These are phyloP conservation scores for Acromyrmex echinatior DNA, from an alignment of 1,140 invertebrate species.

Conservation along the genomic window DNA sequence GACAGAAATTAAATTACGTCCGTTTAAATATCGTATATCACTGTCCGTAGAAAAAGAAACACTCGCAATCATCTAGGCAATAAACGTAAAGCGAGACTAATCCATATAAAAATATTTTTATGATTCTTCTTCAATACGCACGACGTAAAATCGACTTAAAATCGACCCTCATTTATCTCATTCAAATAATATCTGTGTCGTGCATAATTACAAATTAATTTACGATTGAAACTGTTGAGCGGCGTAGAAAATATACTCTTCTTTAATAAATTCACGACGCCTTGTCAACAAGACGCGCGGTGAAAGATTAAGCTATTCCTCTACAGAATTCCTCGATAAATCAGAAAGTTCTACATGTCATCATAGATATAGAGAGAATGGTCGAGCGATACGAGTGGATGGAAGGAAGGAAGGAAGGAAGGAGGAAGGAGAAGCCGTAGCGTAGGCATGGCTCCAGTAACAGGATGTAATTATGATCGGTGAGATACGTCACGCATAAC, in stretches of 20 bases:
- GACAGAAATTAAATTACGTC: slow-evolving; percentile 39
- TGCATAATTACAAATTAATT: slow-evolving; percentile 19
- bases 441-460: slow-evolving; percentile 82
- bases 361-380: slow-evolving; percentile 16
- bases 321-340: slow-evolving; percentile 62
- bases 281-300: background rate
- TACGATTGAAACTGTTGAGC: background rate
- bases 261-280: background rate
- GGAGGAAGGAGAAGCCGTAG: slow-evolving; percentile 73
- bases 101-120: slow-evolving; percentile 9
- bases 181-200: background rate
- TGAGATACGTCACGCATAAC: slow-evolving; percentile 86
- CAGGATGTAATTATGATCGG: slow-evolving; percentile 87
- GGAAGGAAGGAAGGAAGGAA: slow-evolving; percentile 43
- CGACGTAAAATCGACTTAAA: background rate
- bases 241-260: slow-evolving; percentile 7
- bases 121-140: background rate
- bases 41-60: background rate
- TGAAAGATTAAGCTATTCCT: slow-evolving; percentile 64
- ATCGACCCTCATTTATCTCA: background rate
- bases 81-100: slow-evolving; percentile 17
- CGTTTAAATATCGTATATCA: slow-evolving; percentile 36
- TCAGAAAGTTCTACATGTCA: slow-evolving; percentile 64
- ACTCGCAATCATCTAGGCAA: background rate
- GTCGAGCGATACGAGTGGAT: background rate